Percentiles rank a stretch among this genome's conserved stretches.
Evolutionary conservation across 1,140 invertebrate genomes (phyloP).

Genomic region (Aricia agestis): DNA sequence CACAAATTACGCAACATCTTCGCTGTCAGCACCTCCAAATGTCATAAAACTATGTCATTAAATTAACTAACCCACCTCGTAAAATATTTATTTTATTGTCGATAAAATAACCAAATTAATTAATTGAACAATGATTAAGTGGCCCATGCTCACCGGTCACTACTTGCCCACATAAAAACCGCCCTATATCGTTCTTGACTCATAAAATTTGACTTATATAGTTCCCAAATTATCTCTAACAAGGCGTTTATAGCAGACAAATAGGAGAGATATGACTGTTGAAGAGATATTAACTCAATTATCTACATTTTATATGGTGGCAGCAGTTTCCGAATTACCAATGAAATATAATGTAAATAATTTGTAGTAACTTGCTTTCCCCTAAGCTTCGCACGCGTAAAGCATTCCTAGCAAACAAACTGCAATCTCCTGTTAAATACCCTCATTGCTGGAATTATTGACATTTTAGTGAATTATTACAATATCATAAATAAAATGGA

Average conservation of each 20-base stretch:
- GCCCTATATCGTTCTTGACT: conserved; percentile 40
- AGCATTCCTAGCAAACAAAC: too few species aligned
- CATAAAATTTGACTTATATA: conserved; percentile 47
- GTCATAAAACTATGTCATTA: conserved; percentile 68
- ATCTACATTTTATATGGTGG: not conserved
- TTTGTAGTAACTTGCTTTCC: not conserved
- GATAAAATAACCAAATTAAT: conserved; percentile 73
- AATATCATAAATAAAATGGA: too few species aligned
- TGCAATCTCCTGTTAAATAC: too few species aligned
- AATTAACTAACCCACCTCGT: conserved; percentile 64
- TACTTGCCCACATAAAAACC: conserved; percentile 29
- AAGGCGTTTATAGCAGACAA: conserved; percentile 13
- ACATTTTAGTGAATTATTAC: too few species aligned
- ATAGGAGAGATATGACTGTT: conserved; percentile 5
- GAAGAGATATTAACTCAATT: not conserved
- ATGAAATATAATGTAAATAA: not conserved
- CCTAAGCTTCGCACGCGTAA: too few species aligned
- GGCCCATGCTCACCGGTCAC: conserved; percentile 42
- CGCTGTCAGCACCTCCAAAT: conserved; percentile 21
- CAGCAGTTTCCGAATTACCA: not conserved
- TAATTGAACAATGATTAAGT: conserved; percentile 73
- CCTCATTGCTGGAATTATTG: too few species aligned
- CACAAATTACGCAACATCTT: conserved; percentile 13
- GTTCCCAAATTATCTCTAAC: conserved; percentile 38
- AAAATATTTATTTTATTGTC: conserved; percentile 70